Conservation (phyloP, 2,888 invertebrate species). For the Plebejus argus region DNA sequence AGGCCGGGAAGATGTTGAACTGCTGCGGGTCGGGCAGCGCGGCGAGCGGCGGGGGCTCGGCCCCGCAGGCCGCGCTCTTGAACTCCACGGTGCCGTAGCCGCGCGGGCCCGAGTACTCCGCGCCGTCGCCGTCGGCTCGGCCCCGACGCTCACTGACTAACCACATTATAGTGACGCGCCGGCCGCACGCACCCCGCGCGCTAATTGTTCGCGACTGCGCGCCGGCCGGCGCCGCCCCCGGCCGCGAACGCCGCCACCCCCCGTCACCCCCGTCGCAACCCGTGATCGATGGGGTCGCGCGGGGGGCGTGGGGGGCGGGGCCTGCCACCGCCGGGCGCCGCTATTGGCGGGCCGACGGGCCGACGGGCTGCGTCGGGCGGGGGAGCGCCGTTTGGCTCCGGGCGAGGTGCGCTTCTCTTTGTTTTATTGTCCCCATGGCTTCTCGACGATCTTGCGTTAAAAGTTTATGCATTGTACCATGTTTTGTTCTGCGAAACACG, state of each 20-base stretch:
- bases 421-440: constrained; percentile 80
- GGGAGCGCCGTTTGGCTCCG: constrained; percentile 57
- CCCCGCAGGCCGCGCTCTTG: constrained; percentile 88
- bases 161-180: constrained; percentile 82
- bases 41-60: constrained; percentile 77
- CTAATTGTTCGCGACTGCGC: constrained; percentile 80
- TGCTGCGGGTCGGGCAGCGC: constrained; percentile 86
- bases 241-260: constrained; percentile 69
- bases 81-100: constrained; percentile 91
- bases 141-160: constrained; percentile 84
- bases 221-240: constrained; percentile 70
- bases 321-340: constrained; percentile 47
- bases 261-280: constrained; percentile 66
- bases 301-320: constrained; percentile 49
- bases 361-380: constrained; percentile 44
- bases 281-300: constrained; percentile 68
- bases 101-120: constrained; percentile 72
- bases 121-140: constrained; percentile 78
- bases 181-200: constrained; percentile 70
- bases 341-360: constrained; percentile 43
- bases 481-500: constrained; percentile 77
- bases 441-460: constrained; percentile 78
- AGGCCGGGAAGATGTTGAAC: constrained; percentile 95
- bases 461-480: constrained; percentile 80
- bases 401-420: constrained; percentile 75